phyloP scores from a whole-genome alignment of 30 jellyfish, hydroid and myxozoan genomes.

The Aurelia coerulea region DNA sequence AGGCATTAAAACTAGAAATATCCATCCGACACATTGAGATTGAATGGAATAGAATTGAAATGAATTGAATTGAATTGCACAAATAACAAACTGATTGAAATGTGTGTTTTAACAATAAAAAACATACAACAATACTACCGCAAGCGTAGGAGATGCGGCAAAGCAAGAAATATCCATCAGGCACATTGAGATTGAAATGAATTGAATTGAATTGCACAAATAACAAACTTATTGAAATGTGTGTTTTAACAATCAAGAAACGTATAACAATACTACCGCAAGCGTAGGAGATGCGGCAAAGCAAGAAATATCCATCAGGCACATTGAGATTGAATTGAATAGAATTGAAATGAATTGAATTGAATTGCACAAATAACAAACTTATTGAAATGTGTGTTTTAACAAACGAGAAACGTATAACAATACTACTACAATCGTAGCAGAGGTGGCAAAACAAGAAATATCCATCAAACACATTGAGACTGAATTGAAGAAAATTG shows the following conservation, averaged over 20 bases:
- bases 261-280: too few species aligned
- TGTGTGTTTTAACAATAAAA: slow-evolving; percentile 28
- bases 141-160: slow-evolving; percentile 44
- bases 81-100: too few species aligned
- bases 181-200: background rate
- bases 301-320: slow-evolving; percentile 37
- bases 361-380: too few species aligned
- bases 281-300: slow-evolving; percentile 35
- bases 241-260: background rate
- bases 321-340: background rate
- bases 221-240: too few species aligned
- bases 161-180: slow-evolving; percentile 53
- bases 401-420: slow-evolving; percentile 5
- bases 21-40: too few species aligned
- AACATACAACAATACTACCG: background rate
- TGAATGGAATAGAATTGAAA: too few species aligned
- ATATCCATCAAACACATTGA: slow-evolving; percentile 50
- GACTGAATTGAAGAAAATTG: too few species aligned
- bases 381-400: background rate
- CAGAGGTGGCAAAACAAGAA: slow-evolving; percentile 57
- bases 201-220: too few species aligned
- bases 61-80: too few species aligned
- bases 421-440: background rate
- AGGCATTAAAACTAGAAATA: too few species aligned
- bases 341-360: too few species aligned